Percentiles rank a stretch among this genome's conserved stretches.
phyloP scores from a whole-genome alignment of 1,140 invertebrate genomes.

The Trypoxylus dichotomus region DNA sequence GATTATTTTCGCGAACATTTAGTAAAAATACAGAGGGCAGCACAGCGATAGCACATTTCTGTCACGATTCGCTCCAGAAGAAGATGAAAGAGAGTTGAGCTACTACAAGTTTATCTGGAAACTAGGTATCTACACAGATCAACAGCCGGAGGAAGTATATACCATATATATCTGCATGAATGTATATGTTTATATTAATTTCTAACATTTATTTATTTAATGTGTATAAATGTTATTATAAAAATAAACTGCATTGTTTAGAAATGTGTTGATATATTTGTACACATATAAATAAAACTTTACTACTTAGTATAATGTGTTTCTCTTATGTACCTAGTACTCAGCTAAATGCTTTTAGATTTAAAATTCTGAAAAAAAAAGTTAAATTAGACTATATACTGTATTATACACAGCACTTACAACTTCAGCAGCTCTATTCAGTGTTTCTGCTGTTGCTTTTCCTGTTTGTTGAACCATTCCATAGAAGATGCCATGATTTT shows the following conservation, averaged over 20 bases:
- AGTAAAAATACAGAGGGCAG: too few relatives aligned
- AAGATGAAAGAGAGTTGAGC: too few relatives aligned
- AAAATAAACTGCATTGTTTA: conserved; percentile 60
- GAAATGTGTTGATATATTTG: conserved; percentile 27
- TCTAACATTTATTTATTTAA: too few relatives aligned
- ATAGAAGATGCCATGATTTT: conserved; percentile 50
- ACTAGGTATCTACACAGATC: too few relatives aligned
- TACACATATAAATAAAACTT: neutral
- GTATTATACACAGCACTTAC: neutral
- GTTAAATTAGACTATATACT: neutral
- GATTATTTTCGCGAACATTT: too few relatives aligned
- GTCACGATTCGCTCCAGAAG: too few relatives aligned
- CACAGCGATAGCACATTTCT: too few relatives aligned
- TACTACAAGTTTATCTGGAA: too few relatives aligned
- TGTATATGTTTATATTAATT: too few relatives aligned
- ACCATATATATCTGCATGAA: too few relatives aligned
- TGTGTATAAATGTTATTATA: neutral
- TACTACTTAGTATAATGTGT: neutral
- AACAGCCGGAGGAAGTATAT: too few relatives aligned
- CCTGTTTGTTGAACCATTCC: conserved; percentile 34
- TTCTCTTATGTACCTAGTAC: neutral
- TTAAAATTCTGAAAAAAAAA: conserved; percentile 26
- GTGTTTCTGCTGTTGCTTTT: conserved; percentile 30
- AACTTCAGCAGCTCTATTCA: conserved; percentile 31
- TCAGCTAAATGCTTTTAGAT: neutral